Conservation (phyloP, 2,797 vertebrate species). For the Poeciliopsis presidionis region DNA sequence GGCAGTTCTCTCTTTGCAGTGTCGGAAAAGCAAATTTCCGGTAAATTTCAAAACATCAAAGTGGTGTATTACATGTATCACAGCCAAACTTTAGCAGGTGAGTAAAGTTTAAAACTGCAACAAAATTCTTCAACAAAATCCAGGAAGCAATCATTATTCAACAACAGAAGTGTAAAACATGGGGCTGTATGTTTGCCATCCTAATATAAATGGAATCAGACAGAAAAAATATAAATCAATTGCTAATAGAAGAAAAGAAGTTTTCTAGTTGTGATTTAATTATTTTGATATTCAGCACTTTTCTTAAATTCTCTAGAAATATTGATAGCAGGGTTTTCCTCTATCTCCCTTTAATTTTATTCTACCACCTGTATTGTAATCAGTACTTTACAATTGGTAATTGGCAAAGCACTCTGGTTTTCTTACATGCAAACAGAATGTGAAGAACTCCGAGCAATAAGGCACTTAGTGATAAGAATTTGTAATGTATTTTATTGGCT, state of each 20-base stretch:
- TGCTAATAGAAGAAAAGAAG: not conserved
- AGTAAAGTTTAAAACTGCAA: no score
- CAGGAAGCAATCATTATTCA: not conserved
- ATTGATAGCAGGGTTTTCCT: not conserved
- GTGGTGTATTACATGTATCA: no score
- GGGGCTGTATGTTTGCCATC: no score
- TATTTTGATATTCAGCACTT: not conserved
- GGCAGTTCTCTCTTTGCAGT: no score
- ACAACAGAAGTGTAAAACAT: not conserved
- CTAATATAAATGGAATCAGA: not conserved
- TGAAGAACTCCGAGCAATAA: not conserved
- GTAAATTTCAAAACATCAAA: no score
- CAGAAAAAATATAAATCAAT: not conserved
- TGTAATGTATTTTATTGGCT: not conserved
- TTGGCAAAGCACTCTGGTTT: not conserved
- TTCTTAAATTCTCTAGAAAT: not conserved
- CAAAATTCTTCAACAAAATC: no score
- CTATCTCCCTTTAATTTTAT: not conserved
- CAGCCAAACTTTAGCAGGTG: no score
- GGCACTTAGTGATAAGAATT: not conserved
- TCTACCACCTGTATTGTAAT: not conserved
- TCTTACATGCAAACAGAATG: not conserved
- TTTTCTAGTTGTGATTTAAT: not conserved
- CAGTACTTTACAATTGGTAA: not conserved
- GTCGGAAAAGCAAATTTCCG: no score